phyloP scores from a whole-genome alignment of 2,888 invertebrate genomes.

The Cryptocephalus primarius region DNA sequence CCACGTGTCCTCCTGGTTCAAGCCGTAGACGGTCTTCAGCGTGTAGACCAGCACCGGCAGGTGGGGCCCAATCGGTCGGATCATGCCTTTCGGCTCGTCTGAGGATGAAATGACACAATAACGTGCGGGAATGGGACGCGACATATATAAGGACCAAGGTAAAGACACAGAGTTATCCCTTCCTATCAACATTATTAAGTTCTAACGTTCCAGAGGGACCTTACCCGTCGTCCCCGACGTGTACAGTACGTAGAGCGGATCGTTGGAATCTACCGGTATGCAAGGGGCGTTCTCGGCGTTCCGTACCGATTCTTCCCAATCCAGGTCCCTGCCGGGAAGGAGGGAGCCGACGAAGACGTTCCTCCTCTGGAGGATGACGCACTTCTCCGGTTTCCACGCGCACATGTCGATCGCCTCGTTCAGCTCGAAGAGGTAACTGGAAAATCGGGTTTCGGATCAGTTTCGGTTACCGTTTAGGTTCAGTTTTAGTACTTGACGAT shows the following conservation, averaged over 20 bases:
- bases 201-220: too few relatives aligned
- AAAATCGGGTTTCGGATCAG: too few relatives aligned
- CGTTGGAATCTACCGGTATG: conserved; percentile 77
- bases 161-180: too few relatives aligned
- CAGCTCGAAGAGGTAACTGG: conserved; percentile 66
- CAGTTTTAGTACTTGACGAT: conserved; percentile 47
- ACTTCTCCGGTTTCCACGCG: conserved; percentile 60
- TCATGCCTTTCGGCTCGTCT: conserved; percentile 68
- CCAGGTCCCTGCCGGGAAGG: conserved; percentile 55
- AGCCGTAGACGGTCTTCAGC: conserved; percentile 71
- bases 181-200: too few relatives aligned
- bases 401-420: conserved; percentile 70
- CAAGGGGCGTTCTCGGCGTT: conserved; percentile 62
- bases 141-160: too few relatives aligned
- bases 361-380: conserved; percentile 73
- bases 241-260: conserved; percentile 84
- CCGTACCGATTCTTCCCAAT: conserved; percentile 65
- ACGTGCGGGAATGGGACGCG: too few relatives aligned
- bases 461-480: too few relatives aligned
- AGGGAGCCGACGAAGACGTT: conserved; percentile 55
- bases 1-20: conserved; percentile 69
- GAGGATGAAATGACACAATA: too few relatives aligned
- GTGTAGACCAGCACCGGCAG: conserved; percentile 78
- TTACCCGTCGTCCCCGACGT: conserved; percentile 80
- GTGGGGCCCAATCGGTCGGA: conserved; percentile 81